Evolutionary conservation across 1,140 invertebrate genomes (phyloP).

Genomic region (Phortica variegata): DNA sequence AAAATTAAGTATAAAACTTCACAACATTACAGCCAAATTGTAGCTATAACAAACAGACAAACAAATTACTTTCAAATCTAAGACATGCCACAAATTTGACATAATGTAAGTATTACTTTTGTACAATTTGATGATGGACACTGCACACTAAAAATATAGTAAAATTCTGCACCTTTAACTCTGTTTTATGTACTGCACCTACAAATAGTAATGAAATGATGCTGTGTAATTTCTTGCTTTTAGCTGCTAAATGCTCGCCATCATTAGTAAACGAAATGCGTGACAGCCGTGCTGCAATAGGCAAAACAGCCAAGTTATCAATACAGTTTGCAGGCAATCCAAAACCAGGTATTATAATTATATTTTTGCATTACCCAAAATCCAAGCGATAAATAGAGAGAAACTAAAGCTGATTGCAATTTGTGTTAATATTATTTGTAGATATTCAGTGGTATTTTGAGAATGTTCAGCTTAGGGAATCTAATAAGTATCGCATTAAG

Average conservation of each 20-base stretch:
- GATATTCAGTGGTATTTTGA: conserved; percentile 90
- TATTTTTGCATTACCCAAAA: background rate
- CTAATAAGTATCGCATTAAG: conserved; percentile 69
- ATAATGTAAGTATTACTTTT: too few relatives aligned
- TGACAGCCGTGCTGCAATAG: conserved; percentile 71
- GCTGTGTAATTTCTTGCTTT: conserved; percentile 53
- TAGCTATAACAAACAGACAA: conserved; percentile 26
- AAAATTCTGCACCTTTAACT: too few relatives aligned
- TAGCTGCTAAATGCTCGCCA: conserved; percentile 76
- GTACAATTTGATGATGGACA: too few relatives aligned
- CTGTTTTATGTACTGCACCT: too few relatives aligned
- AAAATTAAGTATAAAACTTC: background rate
- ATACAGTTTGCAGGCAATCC: conserved; percentile 81
- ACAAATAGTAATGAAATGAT: too few relatives aligned
- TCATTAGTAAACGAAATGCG: conserved; percentile 79
- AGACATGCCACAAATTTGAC: too few relatives aligned
- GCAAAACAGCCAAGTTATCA: conserved; percentile 74
- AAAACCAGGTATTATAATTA: conserved; percentile 72
- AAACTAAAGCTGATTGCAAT: conserved; percentile 18
- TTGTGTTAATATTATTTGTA: conserved; percentile 55
- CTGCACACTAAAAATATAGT: too few relatives aligned
- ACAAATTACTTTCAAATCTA: too few relatives aligned
- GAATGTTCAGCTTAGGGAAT: conserved; percentile 74
- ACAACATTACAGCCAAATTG: background rate
- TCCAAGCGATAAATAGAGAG: background rate